Base-by-base conservation (phyloP, 2,113 vertebrate genomes). In the Clinocottus analis region DNA sequence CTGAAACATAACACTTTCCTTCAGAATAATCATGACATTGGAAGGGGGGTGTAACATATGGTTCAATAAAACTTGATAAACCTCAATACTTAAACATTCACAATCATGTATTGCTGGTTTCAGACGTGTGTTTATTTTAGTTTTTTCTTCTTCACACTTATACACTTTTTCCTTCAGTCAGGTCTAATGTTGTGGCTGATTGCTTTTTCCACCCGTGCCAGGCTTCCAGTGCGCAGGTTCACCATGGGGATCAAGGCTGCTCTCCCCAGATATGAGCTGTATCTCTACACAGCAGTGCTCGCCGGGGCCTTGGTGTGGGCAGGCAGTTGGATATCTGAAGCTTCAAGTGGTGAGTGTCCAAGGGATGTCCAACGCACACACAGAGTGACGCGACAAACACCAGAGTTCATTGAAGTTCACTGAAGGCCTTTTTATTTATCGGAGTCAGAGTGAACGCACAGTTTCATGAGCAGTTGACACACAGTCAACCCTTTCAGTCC, bases 241-340 rank as follows among this genome's bases (percentile, higher is more conserved):
- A 43, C 74, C 82, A 99, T 99, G 98, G 96, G 97, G 87, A 87
- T 98, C 82, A 99, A 97, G 86, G 85, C 98, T 0, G 93, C 93
- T 0, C 91, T 99, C 79, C 97, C 98, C 45, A 93, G 87, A 45
- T 95, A 94, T 2, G 98, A 99, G 88, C 94, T 99, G 78, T 98
- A 96, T n/a, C 91, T 98, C 79, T 99, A 99, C 5, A 96, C 95
- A 1, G 92, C 96, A 0, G 92, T 95, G 1, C 91, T 99, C 37
- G 93, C 81, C 0, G 93, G 94, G 0, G 96, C 96, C 1, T 83
- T 99, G 83, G 87, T 96, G 64, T 99, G 98, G 88, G 96, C 98
- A 0, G 91, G 94, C 80, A 96, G 92, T 27, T 97, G 96, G 79
- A 97, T 99, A 91, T 94, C 97, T 0, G 96, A 98, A 70, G 96